Base-by-base conservation (phyloP, 1,140 invertebrate genomes). In the Matsumurasca onukii region DNA sequence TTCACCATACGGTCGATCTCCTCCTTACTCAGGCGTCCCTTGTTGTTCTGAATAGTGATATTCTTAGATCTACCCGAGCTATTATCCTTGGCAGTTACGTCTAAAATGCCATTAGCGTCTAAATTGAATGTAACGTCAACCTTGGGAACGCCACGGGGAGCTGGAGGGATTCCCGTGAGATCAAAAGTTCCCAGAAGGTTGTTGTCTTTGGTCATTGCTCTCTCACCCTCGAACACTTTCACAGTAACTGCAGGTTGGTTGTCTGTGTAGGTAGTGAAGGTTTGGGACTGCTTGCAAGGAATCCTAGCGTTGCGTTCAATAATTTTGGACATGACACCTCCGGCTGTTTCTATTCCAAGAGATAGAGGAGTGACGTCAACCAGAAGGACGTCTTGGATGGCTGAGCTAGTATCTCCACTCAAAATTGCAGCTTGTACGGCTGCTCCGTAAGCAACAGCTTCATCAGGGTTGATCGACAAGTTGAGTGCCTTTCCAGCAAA, bases 1-100 rank as follows among this genome's bases (percentile, higher is more conserved):
- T 94, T 92, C 31, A 98, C 94, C 97, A 98, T 98, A 49, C 93
- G 85, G 78, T 98, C 95, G 76, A 98, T 98, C 73, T 98, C 96
- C 76, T 98, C 95, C 82, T 98, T 98, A 76, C 89, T 92, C 0
- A 98, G 85, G 75, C 96, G 90, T 71, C 95, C 95, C 81, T 98
- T 98, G 82, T 98, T 96, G 78, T 98, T 98, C 75, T 94, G 97
- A 75, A 98, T 98, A 34, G 94, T 97, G 79, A 98, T 98, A 81
- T 98, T 97, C 82, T 97, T 98, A 76, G 95, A 92, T 80, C 96
- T 97, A 76, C 95, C 95, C 70, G 96, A 97, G 2, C 89, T 95
- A 80, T 90, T 94, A 80, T 96, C 94, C 27, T 91, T 81, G 31
- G 94, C 94, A 5, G 92, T 92, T 1, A 96, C 94, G 75, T 94